Percentiles rank a stretch among this genome's conserved stretches.
Evolutionary conservation across 35 echinoderm and acorn worm species (phyloP).

Genomic region (Apostichopus californicus): DNA sequence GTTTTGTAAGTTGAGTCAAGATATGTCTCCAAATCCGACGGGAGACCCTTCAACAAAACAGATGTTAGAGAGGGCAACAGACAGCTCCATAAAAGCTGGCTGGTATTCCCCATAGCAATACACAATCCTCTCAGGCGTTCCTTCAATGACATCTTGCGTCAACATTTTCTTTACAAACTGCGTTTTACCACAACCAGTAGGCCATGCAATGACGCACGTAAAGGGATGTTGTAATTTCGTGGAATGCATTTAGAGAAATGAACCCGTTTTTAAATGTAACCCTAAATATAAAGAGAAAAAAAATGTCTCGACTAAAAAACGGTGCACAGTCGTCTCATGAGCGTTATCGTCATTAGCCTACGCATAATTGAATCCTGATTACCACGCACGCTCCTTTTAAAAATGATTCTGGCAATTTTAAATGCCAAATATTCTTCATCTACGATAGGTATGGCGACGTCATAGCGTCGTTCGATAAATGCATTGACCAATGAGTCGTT

Average conservation of each 20-base stretch:
- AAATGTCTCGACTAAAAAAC: too few species aligned
- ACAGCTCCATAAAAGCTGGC: slow-evolving; percentile 27
- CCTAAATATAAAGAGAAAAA: too few species aligned
- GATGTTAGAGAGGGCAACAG: slow-evolving; percentile 5
- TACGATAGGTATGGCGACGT: too few species aligned
- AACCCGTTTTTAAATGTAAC: neutral
- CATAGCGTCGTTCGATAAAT: too few species aligned
- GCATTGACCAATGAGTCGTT: neutral
- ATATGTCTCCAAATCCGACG: neutral
- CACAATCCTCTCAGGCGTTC: slow-evolving; percentile 56
- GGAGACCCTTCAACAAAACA: slow-evolving; percentile 52
- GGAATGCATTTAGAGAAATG: slow-evolving; percentile 14
- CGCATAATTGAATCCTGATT: too few species aligned
- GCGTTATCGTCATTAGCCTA: too few species aligned
- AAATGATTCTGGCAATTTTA: neutral
- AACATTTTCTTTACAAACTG: slow-evolving; percentile 48
- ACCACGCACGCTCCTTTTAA: too few species aligned
- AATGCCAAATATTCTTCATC: too few species aligned
- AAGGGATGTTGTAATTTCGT: slow-evolving; percentile 19
- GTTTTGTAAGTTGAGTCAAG: neutral
- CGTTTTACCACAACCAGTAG: slow-evolving; percentile 65
- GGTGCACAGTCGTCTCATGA: too few species aligned
- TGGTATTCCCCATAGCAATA: slow-evolving; percentile 74
- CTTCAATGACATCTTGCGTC: slow-evolving; percentile 49
- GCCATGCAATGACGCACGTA: slow-evolving; percentile 37